A percentile compares a stretch with the other conserved stretches of the same genome.
Conservation (phyloP, 2,113 vertebrate species). For the cattle (Bos taurus) region ARS-UCD2.0 NC_037335.1:51551001-51551500, state of each 20-base stretch:
- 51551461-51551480: neutral
- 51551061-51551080: neutral
- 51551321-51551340: slow-evolving; percentile 16
- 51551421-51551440: neutral
- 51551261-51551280: neutral
- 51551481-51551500: neutral
- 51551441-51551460: neutral
- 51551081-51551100: neutral
- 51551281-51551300: neutral
- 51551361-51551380: neutral
- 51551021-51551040: neutral
- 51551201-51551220: neutral
- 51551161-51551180: neutral
- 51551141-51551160: neutral
- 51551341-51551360: neutral
- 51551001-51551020: neutral
- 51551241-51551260: slow-evolving; percentile 1
- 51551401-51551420: neutral
- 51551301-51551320: neutral
- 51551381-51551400: neutral
- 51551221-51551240: neutral
- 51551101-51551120: neutral
- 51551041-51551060: neutral
- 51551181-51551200: neutral
- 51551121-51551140: neutral